A percentile compares a stretch with the other conserved stretches of the same genome.
Conservation (phyloP, 1,140 invertebrate genomes). For the Cyrtorhinus lividipennis region DNA sequence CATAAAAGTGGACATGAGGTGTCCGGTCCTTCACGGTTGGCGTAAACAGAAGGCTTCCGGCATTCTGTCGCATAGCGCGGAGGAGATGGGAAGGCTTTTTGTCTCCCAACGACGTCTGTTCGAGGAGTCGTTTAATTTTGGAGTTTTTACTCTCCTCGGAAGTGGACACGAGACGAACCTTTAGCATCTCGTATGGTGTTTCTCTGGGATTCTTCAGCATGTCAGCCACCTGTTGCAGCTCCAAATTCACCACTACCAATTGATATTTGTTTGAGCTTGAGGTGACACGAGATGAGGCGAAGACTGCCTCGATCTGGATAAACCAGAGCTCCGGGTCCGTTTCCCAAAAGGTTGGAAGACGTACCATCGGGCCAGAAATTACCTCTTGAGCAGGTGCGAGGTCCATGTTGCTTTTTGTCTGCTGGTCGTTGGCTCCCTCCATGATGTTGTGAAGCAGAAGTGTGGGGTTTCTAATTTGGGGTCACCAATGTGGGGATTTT, state of each 20-base stretch:
- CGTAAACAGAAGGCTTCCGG: no score
- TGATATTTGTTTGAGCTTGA: conserved; percentile 22
- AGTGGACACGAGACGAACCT: background rate
- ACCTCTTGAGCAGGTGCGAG: background rate
- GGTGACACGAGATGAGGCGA: conserved; percentile 19
- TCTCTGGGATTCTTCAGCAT: conserved; percentile 4
- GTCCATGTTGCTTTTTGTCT: no score
- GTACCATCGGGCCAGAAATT: conserved; percentile 1
- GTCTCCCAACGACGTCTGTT: conserved; percentile 24
- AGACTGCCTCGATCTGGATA: conserved; percentile 23
- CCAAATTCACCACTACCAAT: conserved; percentile 17
- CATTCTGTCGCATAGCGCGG: conserved; percentile 24
- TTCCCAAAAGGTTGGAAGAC: conserved; percentile 25
- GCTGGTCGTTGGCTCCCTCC: no score
- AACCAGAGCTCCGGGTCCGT: conserved; percentile 26
- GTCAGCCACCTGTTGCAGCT: conserved; percentile 4
- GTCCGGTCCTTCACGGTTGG: no score
- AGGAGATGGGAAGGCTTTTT: conserved; percentile 28
- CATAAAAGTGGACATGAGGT: no score
- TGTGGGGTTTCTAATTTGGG: no score
- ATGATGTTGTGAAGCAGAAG: no score
- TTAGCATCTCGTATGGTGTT: conserved; percentile 11
- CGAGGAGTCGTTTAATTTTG: conserved; percentile 1
- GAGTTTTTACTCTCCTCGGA: conserved; percentile 10
- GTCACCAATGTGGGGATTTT: no score